Evolutionary conservation across 2,888 invertebrate genomes (phyloP), one percentile per base, ranked within the genome.

Genomic region (Acholoe squamosa): DNA sequence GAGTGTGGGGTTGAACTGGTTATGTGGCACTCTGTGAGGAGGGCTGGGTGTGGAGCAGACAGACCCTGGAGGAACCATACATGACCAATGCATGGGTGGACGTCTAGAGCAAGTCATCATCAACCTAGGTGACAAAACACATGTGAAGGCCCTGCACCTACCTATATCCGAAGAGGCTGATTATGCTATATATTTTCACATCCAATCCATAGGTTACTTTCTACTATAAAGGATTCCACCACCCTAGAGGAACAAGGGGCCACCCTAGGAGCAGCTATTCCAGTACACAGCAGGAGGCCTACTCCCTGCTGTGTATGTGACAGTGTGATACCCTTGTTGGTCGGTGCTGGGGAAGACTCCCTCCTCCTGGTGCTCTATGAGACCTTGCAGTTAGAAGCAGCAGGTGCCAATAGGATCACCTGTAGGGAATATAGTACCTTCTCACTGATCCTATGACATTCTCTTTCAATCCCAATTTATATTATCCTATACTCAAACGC

Each of bases 181-280:
- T 19, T 3, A n/a, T 19, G 3, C 22, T 61, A 61, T 61, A n/a
- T 61, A n/a, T 61, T 19, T 61, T 14, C 22, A 7, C 61, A 61
- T 61, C 43, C 10, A 3, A 61, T 12, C 22, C 61, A 61, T n/a
- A 61, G 3, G 14, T 19, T n/a, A 14, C 3, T 61, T 61, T 19
- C 61, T 61, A 61, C 61, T 61, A 12, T 54, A 54, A n/a, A 10
- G 43, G 61, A 61, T n/a, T 3, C 61, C 14, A n/a, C 80, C 80
- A 80, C 80, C 80, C 43, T 43, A 43, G 80, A 80, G 80, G 80
- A 34, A 80, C 33, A 76, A 14, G 28, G 76, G 76, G 25, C 76
- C 31, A 76, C 76, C 31, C 76, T 25, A 31, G 5, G 76, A 76
- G 31, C n/a, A n/a, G 31, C 76, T 16, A 0, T 31, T 19, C 16